Conservation (phyloP, 2,797 vertebrate species). For the Poecile montanus region DNA sequence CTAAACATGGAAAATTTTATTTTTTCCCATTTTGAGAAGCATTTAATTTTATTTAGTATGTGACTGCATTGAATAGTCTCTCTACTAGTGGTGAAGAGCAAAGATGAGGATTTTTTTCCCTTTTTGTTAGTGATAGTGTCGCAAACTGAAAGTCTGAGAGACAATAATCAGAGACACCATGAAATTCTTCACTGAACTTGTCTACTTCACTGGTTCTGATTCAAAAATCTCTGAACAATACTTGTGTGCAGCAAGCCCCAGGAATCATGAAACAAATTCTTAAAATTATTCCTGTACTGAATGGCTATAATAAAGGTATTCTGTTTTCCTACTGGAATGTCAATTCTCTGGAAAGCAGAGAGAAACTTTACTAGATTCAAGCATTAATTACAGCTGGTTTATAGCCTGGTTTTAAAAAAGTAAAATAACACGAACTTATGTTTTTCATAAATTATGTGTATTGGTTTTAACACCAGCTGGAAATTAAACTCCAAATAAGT, state of each 20-base stretch:
- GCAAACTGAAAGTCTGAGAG: not conserved
- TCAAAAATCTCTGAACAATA: not conserved
- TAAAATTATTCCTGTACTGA: not conserved
- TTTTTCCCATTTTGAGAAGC: not conserved
- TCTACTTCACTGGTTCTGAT: not conserved
- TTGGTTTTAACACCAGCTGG: not conserved
- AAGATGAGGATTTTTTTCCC: not conserved
- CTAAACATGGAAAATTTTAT: not conserved
- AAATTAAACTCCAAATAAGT: not conserved
- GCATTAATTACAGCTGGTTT: not conserved
- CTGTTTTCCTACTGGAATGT: not conserved
- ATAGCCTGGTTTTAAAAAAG: not conserved
- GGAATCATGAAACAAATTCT: not conserved
- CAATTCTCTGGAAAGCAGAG: not conserved
- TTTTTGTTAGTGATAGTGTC: not conserved
- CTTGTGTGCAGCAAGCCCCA: not conserved
- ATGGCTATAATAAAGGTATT: not conserved
- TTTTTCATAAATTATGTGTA: not conserved
- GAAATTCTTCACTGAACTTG: not conserved
- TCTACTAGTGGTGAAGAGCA: not conserved
- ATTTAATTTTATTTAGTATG: not conserved
- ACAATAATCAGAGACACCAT: not conserved
- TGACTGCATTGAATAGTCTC: not conserved
- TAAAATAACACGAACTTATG: not conserved
- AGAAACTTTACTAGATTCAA: not conserved